phyloP scores from a whole-genome alignment of 2,113 vertebrate genomes.

The Grantiella picta region DNA sequence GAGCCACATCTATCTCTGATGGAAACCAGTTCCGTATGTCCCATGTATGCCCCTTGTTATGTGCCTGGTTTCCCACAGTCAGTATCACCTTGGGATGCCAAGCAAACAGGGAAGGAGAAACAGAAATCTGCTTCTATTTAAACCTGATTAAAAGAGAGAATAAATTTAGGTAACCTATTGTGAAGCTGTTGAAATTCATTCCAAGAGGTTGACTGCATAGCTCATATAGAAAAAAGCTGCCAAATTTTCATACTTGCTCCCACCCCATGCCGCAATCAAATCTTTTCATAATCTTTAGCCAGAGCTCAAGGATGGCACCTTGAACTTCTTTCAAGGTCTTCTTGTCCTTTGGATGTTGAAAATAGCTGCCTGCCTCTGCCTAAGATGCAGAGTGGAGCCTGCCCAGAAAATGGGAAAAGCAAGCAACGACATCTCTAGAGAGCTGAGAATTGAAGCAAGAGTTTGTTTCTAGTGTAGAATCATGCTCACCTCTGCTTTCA shows the following conservation, averaged over 20 bases:
- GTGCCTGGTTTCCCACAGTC: slow-evolving; percentile 23
- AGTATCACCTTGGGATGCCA: not conserved
- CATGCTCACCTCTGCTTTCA: not conserved
- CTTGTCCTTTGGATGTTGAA: not conserved
- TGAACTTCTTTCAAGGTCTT: not conserved
- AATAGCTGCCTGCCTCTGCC: not conserved
- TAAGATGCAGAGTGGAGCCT: not conserved
- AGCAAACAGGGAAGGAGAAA: slow-evolving; percentile 1
- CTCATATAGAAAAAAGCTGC: not conserved
- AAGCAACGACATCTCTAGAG: not conserved
- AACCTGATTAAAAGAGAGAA: slow-evolving; percentile 30
- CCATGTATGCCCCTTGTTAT: not conserved
- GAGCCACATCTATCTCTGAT: not conserved
- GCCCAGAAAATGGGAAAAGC: not conserved
- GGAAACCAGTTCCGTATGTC: slow-evolving; percentile 31
- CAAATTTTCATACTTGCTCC: not conserved
- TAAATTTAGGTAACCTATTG: slow-evolving; percentile 23
- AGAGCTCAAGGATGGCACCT: not conserved
- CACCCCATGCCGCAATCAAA: accelerated
- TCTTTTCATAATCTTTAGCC: not conserved
- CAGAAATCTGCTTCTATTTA: slow-evolving; percentile 61
- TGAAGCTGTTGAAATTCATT: slow-evolving; percentile 21
- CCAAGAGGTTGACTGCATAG: not conserved
- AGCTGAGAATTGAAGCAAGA: not conserved
- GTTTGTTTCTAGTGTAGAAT: not conserved